phyloP scores from a whole-genome alignment of 2,888 invertebrate genomes.

The Tetrapedia diversipes region DNA sequence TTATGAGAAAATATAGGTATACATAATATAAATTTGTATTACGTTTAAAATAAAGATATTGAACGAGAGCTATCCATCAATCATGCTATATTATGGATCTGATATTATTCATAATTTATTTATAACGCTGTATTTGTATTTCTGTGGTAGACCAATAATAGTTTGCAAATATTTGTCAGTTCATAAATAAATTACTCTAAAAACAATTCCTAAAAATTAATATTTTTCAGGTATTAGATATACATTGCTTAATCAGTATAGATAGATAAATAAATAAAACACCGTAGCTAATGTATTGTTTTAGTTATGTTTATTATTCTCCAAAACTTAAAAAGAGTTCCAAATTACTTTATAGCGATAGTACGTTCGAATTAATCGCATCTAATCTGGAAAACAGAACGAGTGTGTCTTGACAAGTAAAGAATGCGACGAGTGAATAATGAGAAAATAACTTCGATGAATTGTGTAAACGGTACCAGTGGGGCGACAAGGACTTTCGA shows the following conservation, averaged over 20 bases:
- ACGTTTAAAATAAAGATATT: too few relatives aligned
- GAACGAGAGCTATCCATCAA: neutral
- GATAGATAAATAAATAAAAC: neutral
- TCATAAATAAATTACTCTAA: slow-evolving; percentile 3
- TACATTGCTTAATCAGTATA: neutral
- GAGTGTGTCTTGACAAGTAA: neutral
- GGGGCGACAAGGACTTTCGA: slow-evolving; percentile 29
- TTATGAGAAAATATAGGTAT: neutral
- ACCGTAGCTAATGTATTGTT: neutral
- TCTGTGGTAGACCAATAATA: slow-evolving; percentile 18
- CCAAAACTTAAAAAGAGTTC: too few relatives aligned
- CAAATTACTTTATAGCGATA: neutral
- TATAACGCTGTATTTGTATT: slow-evolving; percentile 6
- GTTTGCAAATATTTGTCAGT: slow-evolving; percentile 8
- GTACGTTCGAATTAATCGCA: neutral
- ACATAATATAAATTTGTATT: too few relatives aligned
- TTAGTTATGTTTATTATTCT: too few relatives aligned
- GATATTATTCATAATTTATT: slow-evolving; percentile 27
- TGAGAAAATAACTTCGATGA: slow-evolving; percentile 9
- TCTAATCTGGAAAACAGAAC: neutral
- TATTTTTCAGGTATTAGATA: neutral
- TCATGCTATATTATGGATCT: neutral
- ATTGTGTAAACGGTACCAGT: slow-evolving; percentile 5
- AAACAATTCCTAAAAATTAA: neutral
- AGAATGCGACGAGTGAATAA: slow-evolving; percentile 21